phyloP scores from a whole-genome alignment of 2,113 vertebrate genomes.

The Nyctibius bracteatus region DNA sequence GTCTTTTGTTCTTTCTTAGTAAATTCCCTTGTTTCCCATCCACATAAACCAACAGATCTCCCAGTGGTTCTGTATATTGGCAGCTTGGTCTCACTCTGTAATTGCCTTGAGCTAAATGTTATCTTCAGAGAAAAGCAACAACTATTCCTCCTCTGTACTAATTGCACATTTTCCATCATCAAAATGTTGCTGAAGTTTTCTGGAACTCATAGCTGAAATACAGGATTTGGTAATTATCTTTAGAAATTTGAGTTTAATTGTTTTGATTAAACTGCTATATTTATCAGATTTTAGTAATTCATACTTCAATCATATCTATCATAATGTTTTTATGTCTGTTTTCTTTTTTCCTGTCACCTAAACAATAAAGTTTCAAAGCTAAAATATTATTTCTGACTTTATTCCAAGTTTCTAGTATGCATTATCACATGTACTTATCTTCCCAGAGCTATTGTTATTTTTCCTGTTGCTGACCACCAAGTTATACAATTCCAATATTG shows the following conservation, averaged over 20 bases:
- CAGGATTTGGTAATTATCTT: background rate
- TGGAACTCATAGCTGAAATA: background rate
- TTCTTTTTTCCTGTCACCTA: background rate
- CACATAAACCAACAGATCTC: background rate
- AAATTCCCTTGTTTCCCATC: background rate
- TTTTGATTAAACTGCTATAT: background rate
- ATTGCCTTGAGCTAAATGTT: background rate
- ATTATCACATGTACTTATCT: background rate
- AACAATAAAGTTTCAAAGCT: background rate
- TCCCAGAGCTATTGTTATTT: slow-evolving; percentile 12
- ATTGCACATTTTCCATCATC: background rate
- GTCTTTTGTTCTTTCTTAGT: background rate
- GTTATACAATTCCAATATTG: slow-evolving; percentile 15
- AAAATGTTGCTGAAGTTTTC: background rate
- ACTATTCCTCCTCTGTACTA: background rate
- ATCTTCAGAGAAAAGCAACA: background rate
- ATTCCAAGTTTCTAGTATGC: background rate
- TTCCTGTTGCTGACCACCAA: slow-evolving; percentile 32
- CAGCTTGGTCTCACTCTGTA: background rate
- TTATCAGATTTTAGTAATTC: background rate
- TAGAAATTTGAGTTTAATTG: background rate
- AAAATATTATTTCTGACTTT: background rate
- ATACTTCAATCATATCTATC: background rate
- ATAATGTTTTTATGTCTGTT: background rate
- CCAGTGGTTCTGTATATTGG: background rate